Evolutionary conservation across 1,140 invertebrate genomes (phyloP).

Genomic region (Scaptomyza pallida): DNA sequence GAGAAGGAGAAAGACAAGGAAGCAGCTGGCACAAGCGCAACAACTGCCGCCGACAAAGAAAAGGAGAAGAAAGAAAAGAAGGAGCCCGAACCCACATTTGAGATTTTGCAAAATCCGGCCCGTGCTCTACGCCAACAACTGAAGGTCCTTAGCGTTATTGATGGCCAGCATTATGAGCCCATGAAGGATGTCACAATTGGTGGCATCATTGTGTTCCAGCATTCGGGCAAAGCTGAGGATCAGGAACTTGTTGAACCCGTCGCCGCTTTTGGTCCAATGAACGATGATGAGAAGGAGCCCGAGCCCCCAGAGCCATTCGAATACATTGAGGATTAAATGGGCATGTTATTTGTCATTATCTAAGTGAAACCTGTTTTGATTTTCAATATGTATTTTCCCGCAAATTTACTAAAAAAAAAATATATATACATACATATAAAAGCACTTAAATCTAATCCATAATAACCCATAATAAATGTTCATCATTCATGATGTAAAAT

Average conservation of each 20-base stretch:
- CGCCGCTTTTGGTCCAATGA: conserved; percentile 96
- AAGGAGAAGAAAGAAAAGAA: conserved; percentile 88
- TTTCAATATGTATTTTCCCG: conserved; percentile 63
- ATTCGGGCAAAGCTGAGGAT: conserved; percentile 89
- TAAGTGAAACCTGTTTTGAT: conserved; percentile 59
- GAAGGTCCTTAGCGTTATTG: conserved; percentile 92
- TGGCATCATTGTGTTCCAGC: conserved; percentile 97
- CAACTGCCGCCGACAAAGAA: conserved; percentile 73
- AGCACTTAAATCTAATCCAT: conserved; percentile 61
- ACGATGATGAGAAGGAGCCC: conserved; percentile 95
- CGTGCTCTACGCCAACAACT: conserved; percentile 96
- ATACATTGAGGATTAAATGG: conserved; percentile 92
- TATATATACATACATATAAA: conserved; percentile 22
- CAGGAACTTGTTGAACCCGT: conserved; percentile 97
- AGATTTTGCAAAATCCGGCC: conserved; percentile 97
- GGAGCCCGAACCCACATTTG: conserved; percentile 94
- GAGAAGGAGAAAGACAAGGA: conserved; percentile 84
- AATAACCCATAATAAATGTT: conserved; percentile 64
- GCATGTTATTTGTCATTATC: conserved; percentile 76
- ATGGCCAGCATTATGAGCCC: conserved; percentile 91
- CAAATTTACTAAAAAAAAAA: conserved; percentile 49
- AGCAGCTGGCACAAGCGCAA: conserved; percentile 68
- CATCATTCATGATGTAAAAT: conserved; percentile 67
- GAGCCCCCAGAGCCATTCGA: conserved; percentile 98
- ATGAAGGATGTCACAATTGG: conserved; percentile 97